A percentile compares a stretch with the other conserved stretches of the same genome.
phyloP scores from a whole-genome alignment of 2,797 vertebrate genomes.

The Fistularia commersonii region DNA sequence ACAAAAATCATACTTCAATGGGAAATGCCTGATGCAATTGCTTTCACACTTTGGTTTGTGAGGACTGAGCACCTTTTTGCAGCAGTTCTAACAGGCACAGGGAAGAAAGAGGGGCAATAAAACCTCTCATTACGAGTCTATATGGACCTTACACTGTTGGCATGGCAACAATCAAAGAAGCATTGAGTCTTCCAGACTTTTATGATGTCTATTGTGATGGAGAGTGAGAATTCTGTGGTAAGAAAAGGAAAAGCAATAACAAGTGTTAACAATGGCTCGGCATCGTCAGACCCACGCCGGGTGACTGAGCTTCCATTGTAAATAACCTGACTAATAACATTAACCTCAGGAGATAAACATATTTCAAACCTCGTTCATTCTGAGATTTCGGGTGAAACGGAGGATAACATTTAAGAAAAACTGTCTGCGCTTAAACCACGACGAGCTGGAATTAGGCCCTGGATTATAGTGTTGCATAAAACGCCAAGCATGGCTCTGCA shows the following conservation, averaged over 20 bases:
- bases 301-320: not conserved
- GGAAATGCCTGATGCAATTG: too few species aligned
- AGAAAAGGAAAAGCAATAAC: not conserved
- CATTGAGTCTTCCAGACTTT: conserved; percentile 4
- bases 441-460: too few species aligned
- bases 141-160: not conserved
- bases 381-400: too few species aligned
- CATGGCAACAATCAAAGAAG: conserved; percentile 32
- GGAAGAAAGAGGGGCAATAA: conserved; percentile 12
- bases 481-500: too few species aligned
- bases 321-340: not conserved
- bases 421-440: too few species aligned
- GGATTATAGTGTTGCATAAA: too few species aligned
- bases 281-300: not conserved
- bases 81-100: conserved; percentile 2
- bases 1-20: too few species aligned
- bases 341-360: not conserved
- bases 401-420: too few species aligned
- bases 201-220: conserved; percentile 3
- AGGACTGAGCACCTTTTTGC: not conserved
- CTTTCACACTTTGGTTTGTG: too few species aligned
- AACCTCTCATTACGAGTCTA: conserved; percentile 10
- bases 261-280: not conserved
- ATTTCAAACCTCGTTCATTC: too few species aligned
- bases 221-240: not conserved